Conservation (phyloP, 2,113 vertebrate genomes). For the Bothrops jararaca region DNA sequence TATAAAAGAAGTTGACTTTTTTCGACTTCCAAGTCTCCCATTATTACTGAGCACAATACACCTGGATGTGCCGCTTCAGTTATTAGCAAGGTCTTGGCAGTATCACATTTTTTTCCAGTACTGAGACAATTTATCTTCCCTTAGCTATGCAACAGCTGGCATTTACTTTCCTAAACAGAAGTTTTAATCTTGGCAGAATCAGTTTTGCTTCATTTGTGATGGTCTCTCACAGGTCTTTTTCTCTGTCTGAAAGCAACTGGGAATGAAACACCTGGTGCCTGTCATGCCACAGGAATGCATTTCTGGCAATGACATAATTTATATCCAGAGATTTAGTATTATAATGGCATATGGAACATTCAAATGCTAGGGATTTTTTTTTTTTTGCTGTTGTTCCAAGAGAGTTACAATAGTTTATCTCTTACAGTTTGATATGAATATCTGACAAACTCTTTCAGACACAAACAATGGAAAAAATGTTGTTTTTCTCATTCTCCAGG, state of each 20-base stretch:
- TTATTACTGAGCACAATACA: not conserved
- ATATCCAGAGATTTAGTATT: slow-evolving; percentile 40
- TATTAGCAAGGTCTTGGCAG: not conserved
- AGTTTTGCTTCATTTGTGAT: slow-evolving; percentile 67
- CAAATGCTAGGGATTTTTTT: slow-evolving; percentile 9
- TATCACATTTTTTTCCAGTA: slow-evolving; percentile 15
- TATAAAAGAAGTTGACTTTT: not conserved
- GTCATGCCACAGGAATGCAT: slow-evolving; percentile 48
- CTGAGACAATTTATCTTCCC: slow-evolving; percentile 35
- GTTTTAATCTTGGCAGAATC: slow-evolving; percentile 53
- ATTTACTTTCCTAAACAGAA: slow-evolving; percentile 59
- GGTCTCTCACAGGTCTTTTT: slow-evolving; percentile 31
- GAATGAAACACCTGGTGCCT: slow-evolving; percentile 59
- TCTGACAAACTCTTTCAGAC: not conserved
- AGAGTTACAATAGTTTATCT: not conserved
- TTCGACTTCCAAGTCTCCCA: not conserved
- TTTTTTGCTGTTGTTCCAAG: not conserved
- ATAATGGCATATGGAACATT: slow-evolving; percentile 33
- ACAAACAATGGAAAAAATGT: not conserved
- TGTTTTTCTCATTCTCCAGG: not conserved
- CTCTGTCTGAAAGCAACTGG: slow-evolving; percentile 47
- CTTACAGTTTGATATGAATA: slow-evolving; percentile 12
- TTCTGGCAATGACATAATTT: slow-evolving; percentile 37
- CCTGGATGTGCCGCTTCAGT: not conserved
- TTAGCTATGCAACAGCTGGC: slow-evolving; percentile 49